A percentile compares a stretch with the other conserved stretches of the same genome.
Evolutionary conservation across 2,113 vertebrate species (phyloP).

Genomic region (Triplophysa dalaica): DNA sequence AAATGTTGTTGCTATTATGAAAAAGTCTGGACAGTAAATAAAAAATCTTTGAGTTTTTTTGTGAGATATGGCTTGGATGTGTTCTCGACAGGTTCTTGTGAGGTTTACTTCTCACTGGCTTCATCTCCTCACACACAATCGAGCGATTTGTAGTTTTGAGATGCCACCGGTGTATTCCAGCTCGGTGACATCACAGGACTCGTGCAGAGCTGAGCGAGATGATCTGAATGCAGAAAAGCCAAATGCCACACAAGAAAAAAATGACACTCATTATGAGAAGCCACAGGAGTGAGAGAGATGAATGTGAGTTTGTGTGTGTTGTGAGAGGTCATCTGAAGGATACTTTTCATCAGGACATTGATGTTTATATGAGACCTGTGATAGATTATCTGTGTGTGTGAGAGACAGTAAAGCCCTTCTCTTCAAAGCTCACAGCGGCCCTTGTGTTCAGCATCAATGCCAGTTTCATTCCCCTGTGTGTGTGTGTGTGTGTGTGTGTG

Average conservation of each 20-base stretch:
- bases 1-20: too few relatives aligned
- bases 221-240: conserved; percentile 8
- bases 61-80: too few relatives aligned
- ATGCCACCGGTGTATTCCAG: conserved; percentile 29
- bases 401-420: conserved; percentile 38
- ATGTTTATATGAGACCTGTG: conserved; percentile 29
- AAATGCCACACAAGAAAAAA: conserved; percentile 25
- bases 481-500: conserved; percentile 22
- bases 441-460: conserved; percentile 59
- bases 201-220: neutral
- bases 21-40: too few relatives aligned
- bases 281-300: conserved; percentile 30
- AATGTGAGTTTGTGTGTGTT: conserved; percentile 3
- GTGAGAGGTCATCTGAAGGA: conserved; percentile 25
- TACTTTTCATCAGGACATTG: conserved; percentile 15
- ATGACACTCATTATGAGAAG: conserved; percentile 36
- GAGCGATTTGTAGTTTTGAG: neutral
- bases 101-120: too few relatives aligned
- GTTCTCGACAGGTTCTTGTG: too few relatives aligned
- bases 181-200: conserved; percentile 17
- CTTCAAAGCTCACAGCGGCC: conserved; percentile 54
- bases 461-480: conserved; percentile 34
- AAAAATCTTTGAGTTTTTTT: too few relatives aligned
- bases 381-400: conserved; percentile 47
- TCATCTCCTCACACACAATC: too few relatives aligned